These are phyloP conservation scores for Falco punctatus DNA, from an alignment of 2,113 vertebrate species.

Conservation along the genomic window DNA sequence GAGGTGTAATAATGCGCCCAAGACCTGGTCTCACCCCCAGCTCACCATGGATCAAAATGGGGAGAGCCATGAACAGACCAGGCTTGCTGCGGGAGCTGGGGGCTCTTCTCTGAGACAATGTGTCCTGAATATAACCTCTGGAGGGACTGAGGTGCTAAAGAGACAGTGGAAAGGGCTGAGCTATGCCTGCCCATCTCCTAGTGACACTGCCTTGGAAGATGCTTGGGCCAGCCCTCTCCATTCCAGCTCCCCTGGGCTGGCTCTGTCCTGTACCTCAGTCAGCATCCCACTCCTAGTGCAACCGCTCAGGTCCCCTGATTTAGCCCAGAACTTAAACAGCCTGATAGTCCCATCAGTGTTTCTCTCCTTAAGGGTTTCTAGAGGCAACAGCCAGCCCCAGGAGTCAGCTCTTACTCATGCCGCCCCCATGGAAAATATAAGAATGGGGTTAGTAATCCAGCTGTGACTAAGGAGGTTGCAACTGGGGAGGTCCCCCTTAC, in stretches of 20 bases:
- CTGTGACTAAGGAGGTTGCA: constrained; percentile 43
- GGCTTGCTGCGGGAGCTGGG: not conserved
- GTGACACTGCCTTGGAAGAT: not conserved
- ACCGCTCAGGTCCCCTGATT: not conserved
- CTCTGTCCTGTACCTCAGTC: not conserved
- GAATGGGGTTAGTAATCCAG: constrained; percentile 11
- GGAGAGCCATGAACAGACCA: not conserved
- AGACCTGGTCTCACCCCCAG: not conserved
- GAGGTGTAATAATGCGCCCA: not conserved
- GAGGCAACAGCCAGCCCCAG: not conserved
- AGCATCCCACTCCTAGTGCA: not conserved
- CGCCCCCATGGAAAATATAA: not conserved
- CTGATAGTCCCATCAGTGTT: not conserved
- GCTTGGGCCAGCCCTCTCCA: not conserved
- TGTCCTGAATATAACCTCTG: not conserved
- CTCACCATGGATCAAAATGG: fast-evolving
- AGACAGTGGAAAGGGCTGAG: not conserved
- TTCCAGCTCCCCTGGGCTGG: not conserved
- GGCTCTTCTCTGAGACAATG: not conserved
- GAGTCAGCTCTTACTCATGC: constrained; percentile 58
- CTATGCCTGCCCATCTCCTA: not conserved
- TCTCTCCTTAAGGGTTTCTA: not conserved
- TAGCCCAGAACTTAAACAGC: not conserved
- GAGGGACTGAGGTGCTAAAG: not conserved
- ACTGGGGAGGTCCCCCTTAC: not conserved